Conservation (phyloP, 1,140 invertebrate species). For the Trissolcus basalis region DNA sequence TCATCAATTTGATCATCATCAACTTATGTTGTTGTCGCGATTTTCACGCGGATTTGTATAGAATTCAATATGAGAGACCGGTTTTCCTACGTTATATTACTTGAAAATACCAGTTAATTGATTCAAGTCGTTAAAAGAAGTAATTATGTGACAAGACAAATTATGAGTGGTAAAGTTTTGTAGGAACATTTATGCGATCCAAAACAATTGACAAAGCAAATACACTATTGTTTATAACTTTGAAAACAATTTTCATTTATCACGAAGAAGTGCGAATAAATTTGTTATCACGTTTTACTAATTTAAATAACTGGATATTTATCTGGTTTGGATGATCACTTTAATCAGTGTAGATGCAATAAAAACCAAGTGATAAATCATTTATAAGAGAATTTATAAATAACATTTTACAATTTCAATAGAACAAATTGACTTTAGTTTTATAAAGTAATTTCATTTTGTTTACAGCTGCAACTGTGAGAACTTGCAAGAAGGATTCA, state of each 20-base stretch:
- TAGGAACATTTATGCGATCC: background rate
- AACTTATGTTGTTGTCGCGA: background rate
- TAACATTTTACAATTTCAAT: background rate
- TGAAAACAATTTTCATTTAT: no score
- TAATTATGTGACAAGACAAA: background rate
- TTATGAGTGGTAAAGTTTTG: background rate
- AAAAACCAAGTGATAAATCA: no score
- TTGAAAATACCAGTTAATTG: conserved; percentile 29
- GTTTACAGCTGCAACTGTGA: conserved; percentile 60
- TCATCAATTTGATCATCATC: conserved; percentile 23
- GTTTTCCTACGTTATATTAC: conserved; percentile 34
- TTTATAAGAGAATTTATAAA: no score
- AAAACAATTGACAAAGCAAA: no score
- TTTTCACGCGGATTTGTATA: conserved; percentile 20
- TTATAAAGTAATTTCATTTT: conserved; percentile 30
- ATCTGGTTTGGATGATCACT: no score
- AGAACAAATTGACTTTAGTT: conserved; percentile 12
- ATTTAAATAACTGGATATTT: no score
- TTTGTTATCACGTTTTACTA: no score
- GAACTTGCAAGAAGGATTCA: conserved; percentile 66
- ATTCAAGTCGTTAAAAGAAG: conserved; percentile 15
- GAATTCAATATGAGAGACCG: conserved; percentile 25
- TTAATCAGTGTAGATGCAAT: no score
- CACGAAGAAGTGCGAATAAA: no score
- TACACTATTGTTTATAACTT: no score